Evolutionary conservation across 2,113 vertebrate genomes (phyloP), one percentile per base, ranked within the genome.

Genomic region (Aptenodytes patagonicus): DNA sequence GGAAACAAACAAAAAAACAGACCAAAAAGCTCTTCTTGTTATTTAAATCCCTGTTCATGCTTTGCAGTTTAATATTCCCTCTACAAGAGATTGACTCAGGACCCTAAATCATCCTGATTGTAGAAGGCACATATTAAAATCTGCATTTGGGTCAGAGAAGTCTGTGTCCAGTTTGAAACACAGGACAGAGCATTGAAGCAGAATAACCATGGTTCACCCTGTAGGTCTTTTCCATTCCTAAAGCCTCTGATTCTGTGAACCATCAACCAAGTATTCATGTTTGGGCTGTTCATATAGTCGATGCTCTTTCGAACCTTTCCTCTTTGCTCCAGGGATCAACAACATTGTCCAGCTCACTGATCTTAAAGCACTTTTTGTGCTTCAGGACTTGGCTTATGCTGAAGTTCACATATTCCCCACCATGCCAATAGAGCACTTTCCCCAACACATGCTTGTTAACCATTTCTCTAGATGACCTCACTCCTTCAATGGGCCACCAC

Each of bases 251-350:
- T 75, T 93, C 91, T 71, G 44, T 86, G 93, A 97, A 86, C 91
- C 93, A 75, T 77, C 65, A 52, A 47, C 75, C 83, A 49, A 83
- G 54, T 73, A 88, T 73, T 95, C 71, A 70, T 58, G 36, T 89
- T 87, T 88, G 64, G 84, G 54, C 89, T 1, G 0, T 80, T 93
- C 87, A 31, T 60, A 47, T 2, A 90, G 78, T 44, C 90, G 46
- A 21, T 94, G 75, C 71, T 96, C 78, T 93, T 96, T 93, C 40
- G 3, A 80, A 91, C 46, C 66, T 73, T 83, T 86, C 58, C 32
- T 91, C 66, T 91, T 95, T 87, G 91, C 94, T 95, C 77, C 75
- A 91, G 95, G 93, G 91, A 81, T 93, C 95, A 94, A 97, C 86
- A 96, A 83, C 29, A 66, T 71, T 83, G 84, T 95, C 70, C 82